phyloP scores from a whole-genome alignment of 1,140 invertebrate species.

The Vanessa atalanta region DNA sequence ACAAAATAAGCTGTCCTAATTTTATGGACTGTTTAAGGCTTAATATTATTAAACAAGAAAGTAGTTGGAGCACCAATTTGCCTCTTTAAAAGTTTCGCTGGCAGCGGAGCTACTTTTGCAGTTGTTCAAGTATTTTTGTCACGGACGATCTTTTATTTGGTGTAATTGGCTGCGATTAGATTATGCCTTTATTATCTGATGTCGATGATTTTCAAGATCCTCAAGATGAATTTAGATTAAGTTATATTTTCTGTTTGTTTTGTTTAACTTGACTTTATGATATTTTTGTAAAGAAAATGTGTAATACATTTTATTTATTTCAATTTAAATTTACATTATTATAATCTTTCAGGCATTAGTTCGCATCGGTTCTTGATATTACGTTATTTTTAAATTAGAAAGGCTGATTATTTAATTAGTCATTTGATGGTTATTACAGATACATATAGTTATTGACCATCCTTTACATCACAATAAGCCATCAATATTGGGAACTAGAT shows the following conservation, averaged over 20 bases:
- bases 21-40: slow-evolving; percentile 33
- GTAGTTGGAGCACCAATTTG: slow-evolving; percentile 29
- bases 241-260: neutral
- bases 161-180: slow-evolving; percentile 30
- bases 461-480: no score
- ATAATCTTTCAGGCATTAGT: no score
- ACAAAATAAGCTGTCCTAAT: slow-evolving; percentile 23
- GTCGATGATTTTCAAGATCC: slow-evolving; percentile 9
- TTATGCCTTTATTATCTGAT: slow-evolving; percentile 28
- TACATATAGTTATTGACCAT: no score
- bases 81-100: slow-evolving; percentile 32
- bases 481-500: no score
- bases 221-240: neutral
- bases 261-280: no score
- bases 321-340: no score
- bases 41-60: slow-evolving; percentile 38
- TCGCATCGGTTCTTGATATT: no score
- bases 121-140: slow-evolving; percentile 25
- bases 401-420: no score
- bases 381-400: no score
- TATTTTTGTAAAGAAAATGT: no score
- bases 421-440: no score
- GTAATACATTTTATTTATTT: no score
- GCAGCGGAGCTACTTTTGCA: slow-evolving; percentile 21
- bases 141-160: slow-evolving; percentile 27